A percentile compares a stretch with the other conserved stretches of the same genome.
Conservation (phyloP, 2,797 vertebrate species). For the Tiaroga cobitis region DNA sequence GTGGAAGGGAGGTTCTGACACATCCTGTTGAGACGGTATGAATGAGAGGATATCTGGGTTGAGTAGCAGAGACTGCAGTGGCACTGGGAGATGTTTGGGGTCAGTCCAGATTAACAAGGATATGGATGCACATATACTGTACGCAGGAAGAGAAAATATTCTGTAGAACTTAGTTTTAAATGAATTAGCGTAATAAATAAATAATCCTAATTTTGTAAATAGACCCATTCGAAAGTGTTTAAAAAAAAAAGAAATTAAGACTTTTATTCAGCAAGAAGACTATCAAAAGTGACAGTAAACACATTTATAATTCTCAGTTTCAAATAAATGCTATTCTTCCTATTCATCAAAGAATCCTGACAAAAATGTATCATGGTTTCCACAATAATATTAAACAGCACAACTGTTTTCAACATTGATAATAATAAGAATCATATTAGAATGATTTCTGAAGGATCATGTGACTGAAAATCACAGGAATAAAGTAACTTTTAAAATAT, state of each 20-base stretch:
- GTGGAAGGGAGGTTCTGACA: constrained; percentile 5
- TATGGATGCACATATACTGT: background rate
- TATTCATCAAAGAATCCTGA: background rate
- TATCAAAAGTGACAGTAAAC: background rate
- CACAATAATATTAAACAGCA: background rate
- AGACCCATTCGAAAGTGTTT: background rate
- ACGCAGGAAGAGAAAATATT: background rate
- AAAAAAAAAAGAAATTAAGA: background rate
- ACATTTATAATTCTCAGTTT: background rate
- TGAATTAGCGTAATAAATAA: background rate
- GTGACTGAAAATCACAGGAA: background rate
- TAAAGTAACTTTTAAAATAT: background rate
- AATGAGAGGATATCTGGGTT: constrained; percentile 14
- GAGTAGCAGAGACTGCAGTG: background rate
- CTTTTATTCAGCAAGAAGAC: background rate
- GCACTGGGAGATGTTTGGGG: constrained; percentile 5
- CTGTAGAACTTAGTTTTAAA: background rate
- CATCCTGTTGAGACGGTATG: constrained; percentile 10
- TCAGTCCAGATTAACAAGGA: constrained; percentile 7
- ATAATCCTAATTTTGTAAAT: background rate
- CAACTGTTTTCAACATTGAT: background rate
- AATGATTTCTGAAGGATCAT: background rate
- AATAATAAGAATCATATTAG: background rate
- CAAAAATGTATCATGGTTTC: background rate
- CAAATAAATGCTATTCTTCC: background rate